Evolutionary conservation across 2,888 invertebrate species (phyloP), one percentile per base, ranked within the genome.

Genomic region (Phragmatobia fuliginosa): DNA sequence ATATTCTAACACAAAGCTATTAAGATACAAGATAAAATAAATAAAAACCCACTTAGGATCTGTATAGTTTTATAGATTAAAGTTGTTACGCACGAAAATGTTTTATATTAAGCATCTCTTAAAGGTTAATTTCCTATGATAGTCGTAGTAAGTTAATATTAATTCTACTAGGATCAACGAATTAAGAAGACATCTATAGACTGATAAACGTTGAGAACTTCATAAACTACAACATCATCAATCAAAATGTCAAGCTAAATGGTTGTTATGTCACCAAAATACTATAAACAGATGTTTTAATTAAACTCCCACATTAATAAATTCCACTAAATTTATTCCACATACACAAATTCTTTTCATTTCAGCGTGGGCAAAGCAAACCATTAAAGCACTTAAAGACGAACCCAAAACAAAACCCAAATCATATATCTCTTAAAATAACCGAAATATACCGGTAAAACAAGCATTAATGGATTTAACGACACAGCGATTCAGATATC

Each of bases 381-480:
- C 74, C 74, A 79, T 81, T 76, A 78, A 77, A 70, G 49, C 74
- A 75, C 67, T 81, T 70, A 69, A 79, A 71, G 52, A 67, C 68
- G 76, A 79, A 71, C 77, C 77, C 70, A 77, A 85, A 81, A 77
- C 77, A 74, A 82, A 83, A 80, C 76, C 74, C 68, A 70, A 76
- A 71, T 74, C 80, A 80, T 83, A 83, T 79, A 80, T 82, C 80
- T 81, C 85, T 84, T 83, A 72, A 80, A 87, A 83, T 81, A 77
- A 75, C 81, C 79, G 83, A 89, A 87, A 87, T 85, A 84, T 83
- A 81, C 87, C 77, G 79, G 83, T 82, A 84, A 85, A 86, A 90
- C 88, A 90, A 85, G 87, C 87, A 86, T 88, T 90, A 90, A 89
- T 87, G 90, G 87, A 88, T 87, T 88, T 87, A 87, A 90, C 86